These are phyloP conservation scores for Telmatochromis sp. DNA, from an alignment of 2,113 vertebrate species.

Conservation along the genomic window DNA sequence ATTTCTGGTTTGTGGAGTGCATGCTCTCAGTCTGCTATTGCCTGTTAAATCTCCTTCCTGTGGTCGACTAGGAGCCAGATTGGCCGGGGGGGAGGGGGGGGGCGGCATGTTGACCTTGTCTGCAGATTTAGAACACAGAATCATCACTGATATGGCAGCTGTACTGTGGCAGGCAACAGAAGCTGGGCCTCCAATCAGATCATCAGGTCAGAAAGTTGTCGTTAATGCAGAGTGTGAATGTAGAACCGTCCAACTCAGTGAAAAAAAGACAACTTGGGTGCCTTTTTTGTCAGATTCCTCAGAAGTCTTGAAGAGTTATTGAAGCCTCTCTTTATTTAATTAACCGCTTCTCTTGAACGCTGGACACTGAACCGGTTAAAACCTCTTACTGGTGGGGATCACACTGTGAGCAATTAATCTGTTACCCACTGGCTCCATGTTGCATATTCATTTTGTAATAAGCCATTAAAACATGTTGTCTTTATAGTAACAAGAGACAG, in stretches of 20 bases:
- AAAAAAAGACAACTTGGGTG: conserved; percentile 10
- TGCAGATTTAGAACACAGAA: conserved; percentile 58
- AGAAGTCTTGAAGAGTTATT: background rate
- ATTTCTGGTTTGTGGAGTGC: conserved; percentile 23
- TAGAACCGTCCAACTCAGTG: conserved; percentile 23
- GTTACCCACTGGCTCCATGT: background rate
- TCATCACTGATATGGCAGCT: conserved; percentile 58
- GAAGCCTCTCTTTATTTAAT: conserved; percentile 38
- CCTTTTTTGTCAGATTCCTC: background rate
- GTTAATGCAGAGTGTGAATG: conserved; percentile 32
- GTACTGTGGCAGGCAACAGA: conserved; percentile 56
- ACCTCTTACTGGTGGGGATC: background rate
- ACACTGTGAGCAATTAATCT: background rate
- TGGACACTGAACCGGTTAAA: background rate
- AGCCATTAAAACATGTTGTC: background rate
- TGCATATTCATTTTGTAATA: conserved; percentile 22
- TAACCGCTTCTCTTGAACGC: background rate
- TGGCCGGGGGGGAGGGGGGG: background rate
- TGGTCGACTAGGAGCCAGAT: conserved; percentile 47
- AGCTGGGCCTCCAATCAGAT: conserved; percentile 49
- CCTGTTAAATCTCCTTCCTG: conserved; percentile 20
- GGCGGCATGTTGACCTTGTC: conserved; percentile 56
- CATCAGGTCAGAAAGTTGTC: conserved; percentile 46
- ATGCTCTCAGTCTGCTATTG: background rate
- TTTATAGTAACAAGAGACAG: background rate